Percentiles rank a stretch among this genome's conserved stretches.
phyloP scores from a whole-genome alignment of 2,113 vertebrate genomes.

The Cricetomys ansorgei region DNA sequence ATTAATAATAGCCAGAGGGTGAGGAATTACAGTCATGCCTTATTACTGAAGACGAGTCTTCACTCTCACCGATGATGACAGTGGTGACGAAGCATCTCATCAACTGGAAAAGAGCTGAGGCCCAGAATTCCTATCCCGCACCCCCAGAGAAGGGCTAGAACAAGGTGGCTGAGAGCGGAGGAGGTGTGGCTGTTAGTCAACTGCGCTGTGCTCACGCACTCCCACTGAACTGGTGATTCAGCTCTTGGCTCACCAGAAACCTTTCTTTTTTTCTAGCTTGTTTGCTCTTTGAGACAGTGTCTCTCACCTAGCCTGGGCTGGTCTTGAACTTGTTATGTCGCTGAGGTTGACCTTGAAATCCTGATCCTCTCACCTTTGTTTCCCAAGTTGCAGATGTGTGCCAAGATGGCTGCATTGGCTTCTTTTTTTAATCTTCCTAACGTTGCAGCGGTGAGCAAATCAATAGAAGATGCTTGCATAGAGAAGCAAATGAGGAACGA shows the following conservation, averaged over 20 bases:
- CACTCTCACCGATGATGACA: constrained; percentile 74
- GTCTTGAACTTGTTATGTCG: not conserved
- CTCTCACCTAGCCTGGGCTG: not conserved
- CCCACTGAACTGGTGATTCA: constrained; percentile 83
- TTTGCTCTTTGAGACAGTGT: not conserved
- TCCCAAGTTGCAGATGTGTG: not conserved
- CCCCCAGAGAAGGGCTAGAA: constrained; percentile 57
- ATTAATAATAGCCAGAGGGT: constrained; percentile 83
- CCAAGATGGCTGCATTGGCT: not conserved
- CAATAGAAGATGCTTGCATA: not conserved
- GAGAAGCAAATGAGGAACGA: not conserved
- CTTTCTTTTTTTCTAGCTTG: constrained; percentile 52
- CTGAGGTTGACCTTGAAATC: not conserved
- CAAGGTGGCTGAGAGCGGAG: constrained; percentile 73
- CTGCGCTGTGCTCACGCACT: constrained; percentile 58
- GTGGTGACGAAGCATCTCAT: constrained; percentile 78
- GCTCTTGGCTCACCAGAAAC: constrained; percentile 66
- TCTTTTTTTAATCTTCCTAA: not conserved
- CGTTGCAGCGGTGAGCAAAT: not conserved
- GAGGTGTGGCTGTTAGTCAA: constrained; percentile 80
- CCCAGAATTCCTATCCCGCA: constrained; percentile 75
- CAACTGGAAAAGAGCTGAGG: constrained; percentile 49
- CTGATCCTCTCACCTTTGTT: not conserved
- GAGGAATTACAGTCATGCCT: constrained; percentile 83
- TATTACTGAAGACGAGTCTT: constrained; percentile 79